Evolutionary conservation across 2,797 vertebrate genomes (phyloP).

Genomic region (Florisuga fusca): DNA sequence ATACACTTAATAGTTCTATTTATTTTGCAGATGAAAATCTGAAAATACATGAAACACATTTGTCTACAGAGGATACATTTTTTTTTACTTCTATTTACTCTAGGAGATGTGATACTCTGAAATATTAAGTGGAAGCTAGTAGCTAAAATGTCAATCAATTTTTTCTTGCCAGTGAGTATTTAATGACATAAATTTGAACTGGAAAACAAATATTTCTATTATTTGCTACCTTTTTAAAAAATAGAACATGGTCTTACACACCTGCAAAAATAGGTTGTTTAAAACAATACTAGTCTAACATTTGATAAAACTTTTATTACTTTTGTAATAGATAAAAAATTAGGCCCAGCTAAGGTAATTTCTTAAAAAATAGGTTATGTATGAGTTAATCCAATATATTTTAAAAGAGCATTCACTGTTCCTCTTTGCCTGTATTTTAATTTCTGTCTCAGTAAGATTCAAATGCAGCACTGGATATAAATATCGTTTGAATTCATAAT

Average conservation of each 20-base stretch:
- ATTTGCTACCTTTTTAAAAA: background rate
- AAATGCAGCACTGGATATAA: background rate
- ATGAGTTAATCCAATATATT: slow-evolving; percentile 9
- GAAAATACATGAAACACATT: background rate
- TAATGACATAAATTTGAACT: background rate
- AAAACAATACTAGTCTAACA: background rate
- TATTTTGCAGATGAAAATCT: background rate
- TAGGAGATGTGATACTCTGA: background rate
- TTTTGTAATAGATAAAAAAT: background rate
- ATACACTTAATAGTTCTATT: background rate
- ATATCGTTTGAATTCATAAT: background rate
- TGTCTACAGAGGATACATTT: background rate
- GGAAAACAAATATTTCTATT: background rate
- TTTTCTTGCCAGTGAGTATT: background rate
- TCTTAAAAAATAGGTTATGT: background rate
- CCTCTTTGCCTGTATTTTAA: background rate
- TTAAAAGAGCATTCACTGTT: background rate
- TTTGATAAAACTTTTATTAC: background rate
- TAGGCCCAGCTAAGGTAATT: background rate
- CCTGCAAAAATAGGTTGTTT: background rate
- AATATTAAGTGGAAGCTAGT: background rate
- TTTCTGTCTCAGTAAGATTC: background rate
- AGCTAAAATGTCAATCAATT: background rate
- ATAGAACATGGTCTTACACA: background rate
- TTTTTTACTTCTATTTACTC: background rate